Conservation (phyloP, 2,888 invertebrate genomes). For the Tyria jacobaeae region DNA sequence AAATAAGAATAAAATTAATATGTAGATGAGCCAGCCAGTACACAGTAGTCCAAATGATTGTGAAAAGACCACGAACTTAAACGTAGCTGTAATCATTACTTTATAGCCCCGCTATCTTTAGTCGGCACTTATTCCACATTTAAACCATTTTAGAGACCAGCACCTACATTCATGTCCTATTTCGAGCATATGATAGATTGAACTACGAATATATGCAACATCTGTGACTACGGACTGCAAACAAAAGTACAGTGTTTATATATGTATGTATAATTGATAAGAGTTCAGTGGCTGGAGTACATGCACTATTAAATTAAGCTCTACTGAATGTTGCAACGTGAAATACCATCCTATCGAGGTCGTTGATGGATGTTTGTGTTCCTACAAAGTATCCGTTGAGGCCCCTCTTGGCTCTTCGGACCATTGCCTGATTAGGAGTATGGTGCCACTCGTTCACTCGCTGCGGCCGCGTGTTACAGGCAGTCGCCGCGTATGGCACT, state of each 20-base stretch:
- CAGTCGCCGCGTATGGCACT: too few relatives aligned
- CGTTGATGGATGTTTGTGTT: not conserved
- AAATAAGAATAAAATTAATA: slow-evolving; percentile 28
- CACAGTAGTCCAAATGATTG: slow-evolving; percentile 20
- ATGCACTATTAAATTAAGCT: slow-evolving; percentile 55
- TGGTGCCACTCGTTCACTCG: too few relatives aligned
- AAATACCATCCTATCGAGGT: not conserved
- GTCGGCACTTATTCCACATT: slow-evolving; percentile 20
- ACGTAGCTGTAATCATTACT: not conserved
- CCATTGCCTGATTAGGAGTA: too few relatives aligned
- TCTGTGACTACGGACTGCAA: slow-evolving; percentile 36
- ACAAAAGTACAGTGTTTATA: too few relatives aligned
- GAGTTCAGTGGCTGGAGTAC: slow-evolving; percentile 58
- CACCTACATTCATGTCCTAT: slow-evolving; percentile 26
- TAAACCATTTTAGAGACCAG: slow-evolving; percentile 22
- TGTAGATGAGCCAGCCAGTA: too few relatives aligned
- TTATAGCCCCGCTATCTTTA: slow-evolving; percentile 17
- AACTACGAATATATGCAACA: slow-evolving; percentile 22
- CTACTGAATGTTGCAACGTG: slow-evolving; percentile 41
- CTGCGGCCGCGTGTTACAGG: too few relatives aligned
- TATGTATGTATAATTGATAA: slow-evolving; percentile 44
- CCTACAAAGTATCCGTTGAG: too few relatives aligned
- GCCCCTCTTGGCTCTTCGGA: too few relatives aligned
- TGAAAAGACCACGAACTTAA: slow-evolving; percentile 12
- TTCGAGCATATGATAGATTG: slow-evolving; percentile 26